Evolutionary conservation across 37 sponge, comb jelly and placozoan species (phyloP).

Genomic region (Ephydatia muelleri): DNA sequence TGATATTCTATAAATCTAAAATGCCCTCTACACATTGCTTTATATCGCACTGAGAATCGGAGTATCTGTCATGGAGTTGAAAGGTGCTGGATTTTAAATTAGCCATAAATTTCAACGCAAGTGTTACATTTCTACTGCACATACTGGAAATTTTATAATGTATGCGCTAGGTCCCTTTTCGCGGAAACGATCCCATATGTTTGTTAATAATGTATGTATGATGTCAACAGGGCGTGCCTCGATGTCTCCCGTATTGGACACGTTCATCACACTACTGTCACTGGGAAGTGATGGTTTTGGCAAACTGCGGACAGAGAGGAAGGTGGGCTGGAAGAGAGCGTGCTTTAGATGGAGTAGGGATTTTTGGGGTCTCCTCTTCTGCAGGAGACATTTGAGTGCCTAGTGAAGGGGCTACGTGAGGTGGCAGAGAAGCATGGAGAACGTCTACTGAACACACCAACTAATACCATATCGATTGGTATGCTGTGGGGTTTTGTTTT

Average conservation of each 20-base stretch:
- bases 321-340: slow-evolving; percentile 26
- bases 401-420: slow-evolving; percentile 51
- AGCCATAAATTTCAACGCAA: too few relatives aligned
- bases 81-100: too few relatives aligned
- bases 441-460: slow-evolving; percentile 77
- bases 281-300: slow-evolving; percentile 82
- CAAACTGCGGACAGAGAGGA: slow-evolving; percentile 62
- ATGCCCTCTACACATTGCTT: too few relatives aligned
- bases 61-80: too few relatives aligned
- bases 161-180: too few relatives aligned
- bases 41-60: too few relatives aligned
- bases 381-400: slow-evolving; percentile 74
- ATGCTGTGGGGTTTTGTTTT: slow-evolving; percentile 6
- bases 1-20: too few relatives aligned
- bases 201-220: not conserved
- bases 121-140: too few relatives aligned
- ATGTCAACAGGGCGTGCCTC: slow-evolving; percentile 80
- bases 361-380: not conserved
- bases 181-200: too few relatives aligned
- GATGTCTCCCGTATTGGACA: slow-evolving; percentile 83
- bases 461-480: slow-evolving; percentile 95
- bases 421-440: slow-evolving; percentile 74
- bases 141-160: too few relatives aligned
- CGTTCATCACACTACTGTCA: slow-evolving; percentile 94
- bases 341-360: not conserved